These are phyloP conservation scores for Halictus quadricinctus DNA, from an alignment of 2,888 invertebrate species.

Conservation along the genomic window DNA sequence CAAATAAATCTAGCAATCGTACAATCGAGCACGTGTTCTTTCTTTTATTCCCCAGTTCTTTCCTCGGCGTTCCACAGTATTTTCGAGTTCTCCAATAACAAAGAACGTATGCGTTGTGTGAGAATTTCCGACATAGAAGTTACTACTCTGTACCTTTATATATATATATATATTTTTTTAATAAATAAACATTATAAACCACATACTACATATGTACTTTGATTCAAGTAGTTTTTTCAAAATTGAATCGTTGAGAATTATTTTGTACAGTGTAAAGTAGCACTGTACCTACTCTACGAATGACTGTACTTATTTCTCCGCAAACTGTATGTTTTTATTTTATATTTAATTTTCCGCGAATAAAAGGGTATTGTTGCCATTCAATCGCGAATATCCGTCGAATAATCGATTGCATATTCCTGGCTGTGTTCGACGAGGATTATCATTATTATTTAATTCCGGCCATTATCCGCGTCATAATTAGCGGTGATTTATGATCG, in stretches of 20 bases:
- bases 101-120: too few species aligned
- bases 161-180: too few species aligned
- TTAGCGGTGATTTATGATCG: not conserved
- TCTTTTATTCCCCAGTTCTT: too few species aligned
- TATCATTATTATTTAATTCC: not conserved
- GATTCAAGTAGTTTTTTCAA: not conserved
- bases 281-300: too few species aligned
- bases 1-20: too few species aligned
- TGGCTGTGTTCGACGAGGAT: not conserved
- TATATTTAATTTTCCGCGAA: not conserved
- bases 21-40: too few species aligned
- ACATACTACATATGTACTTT: not conserved
- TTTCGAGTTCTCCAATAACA: too few species aligned
- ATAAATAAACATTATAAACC: too few species aligned
- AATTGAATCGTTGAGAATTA: not conserved
- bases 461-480: not conserved
- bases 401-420: not conserved
- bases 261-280: not conserved
- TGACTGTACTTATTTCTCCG: not conserved
- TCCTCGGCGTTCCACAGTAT: too few species aligned
- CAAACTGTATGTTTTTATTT: not conserved
- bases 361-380: not conserved
- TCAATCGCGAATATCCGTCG: not conserved
- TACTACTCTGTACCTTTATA: too few species aligned
- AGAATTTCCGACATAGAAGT: too few species aligned